Percentiles rank a stretch among this genome's conserved stretches.
Evolutionary conservation across 2,888 invertebrate species (phyloP).

Genomic region (Halictus quadricinctus): DNA sequence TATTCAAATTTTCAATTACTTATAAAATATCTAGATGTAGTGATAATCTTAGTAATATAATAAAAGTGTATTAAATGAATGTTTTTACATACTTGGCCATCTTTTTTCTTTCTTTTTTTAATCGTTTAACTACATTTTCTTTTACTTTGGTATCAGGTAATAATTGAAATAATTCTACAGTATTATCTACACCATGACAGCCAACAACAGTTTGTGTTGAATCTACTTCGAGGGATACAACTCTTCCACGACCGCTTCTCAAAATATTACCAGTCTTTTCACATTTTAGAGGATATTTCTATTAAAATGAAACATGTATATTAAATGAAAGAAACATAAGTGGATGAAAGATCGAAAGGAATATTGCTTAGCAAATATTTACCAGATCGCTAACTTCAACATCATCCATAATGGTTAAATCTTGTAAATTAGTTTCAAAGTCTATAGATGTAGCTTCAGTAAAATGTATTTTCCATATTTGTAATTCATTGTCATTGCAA

Average conservation of each 20-base stretch:
- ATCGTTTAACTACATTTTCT: slow-evolving; percentile 88
- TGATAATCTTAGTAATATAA: background rate
- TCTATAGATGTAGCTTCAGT: slow-evolving; percentile 82
- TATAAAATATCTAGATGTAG: background rate
- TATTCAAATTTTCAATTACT: slow-evolving; percentile 6
- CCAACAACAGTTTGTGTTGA: slow-evolving; percentile 88
- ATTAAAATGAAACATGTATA: slow-evolving; percentile 37
- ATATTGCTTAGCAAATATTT: slow-evolving; percentile 62
- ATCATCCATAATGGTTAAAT: slow-evolving; percentile 83
- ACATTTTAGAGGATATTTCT: slow-evolving; percentile 88
- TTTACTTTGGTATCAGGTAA: slow-evolving; percentile 90
- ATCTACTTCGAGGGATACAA: slow-evolving; percentile 90
- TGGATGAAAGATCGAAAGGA: background rate
- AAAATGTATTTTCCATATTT: slow-evolving; percentile 91
- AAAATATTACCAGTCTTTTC: slow-evolving; percentile 91
- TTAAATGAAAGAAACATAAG: slow-evolving; percentile 10
- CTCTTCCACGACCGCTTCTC: slow-evolving; percentile 90
- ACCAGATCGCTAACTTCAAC: slow-evolving; percentile 85
- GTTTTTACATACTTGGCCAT: slow-evolving; percentile 69
- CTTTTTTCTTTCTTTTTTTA: slow-evolving; percentile 89
- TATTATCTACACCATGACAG: slow-evolving; percentile 92
- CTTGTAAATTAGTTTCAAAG: slow-evolving; percentile 82
- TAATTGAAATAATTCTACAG: slow-evolving; percentile 93
- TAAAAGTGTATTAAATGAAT: background rate
- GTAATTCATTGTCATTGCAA: slow-evolving; percentile 91